phyloP scores from a whole-genome alignment of 2,113 vertebrate genomes.

The Microcebus ravelobensis region DNA sequence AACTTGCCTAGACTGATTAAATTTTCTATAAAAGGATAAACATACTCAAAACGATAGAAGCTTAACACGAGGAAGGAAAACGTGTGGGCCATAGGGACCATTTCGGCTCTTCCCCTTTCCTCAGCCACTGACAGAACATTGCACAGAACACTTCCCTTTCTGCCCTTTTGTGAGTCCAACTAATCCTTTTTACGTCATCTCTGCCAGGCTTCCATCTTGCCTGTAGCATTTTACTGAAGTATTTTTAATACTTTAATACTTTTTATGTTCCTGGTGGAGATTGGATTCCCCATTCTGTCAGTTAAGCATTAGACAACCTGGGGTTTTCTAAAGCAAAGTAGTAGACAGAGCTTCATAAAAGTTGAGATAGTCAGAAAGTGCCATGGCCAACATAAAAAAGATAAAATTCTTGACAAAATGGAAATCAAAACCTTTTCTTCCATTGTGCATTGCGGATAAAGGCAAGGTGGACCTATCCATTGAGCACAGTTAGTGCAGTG shows the following conservation, averaged over 20 bases:
- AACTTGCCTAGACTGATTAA: neutral
- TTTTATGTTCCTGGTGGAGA: neutral
- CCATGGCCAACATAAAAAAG: neutral
- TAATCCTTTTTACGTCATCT: neutral
- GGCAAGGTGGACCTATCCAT: too few relatives aligned
- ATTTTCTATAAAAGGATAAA: neutral
- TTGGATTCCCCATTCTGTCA: neutral
- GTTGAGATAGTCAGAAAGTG: neutral
- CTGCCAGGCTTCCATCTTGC: neutral
- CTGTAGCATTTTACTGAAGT: neutral
- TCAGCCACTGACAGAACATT: neutral
- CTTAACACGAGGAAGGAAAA: neutral
- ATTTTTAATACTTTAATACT: too few relatives aligned
- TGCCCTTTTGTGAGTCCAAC: neutral
- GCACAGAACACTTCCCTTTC: neutral
- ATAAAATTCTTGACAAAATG: neutral
- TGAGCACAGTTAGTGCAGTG: accelerated
- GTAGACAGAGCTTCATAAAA: neutral
- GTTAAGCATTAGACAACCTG: neutral
- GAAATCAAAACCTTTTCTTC: neutral
- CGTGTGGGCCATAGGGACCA: accelerated
- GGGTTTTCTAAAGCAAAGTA: neutral
- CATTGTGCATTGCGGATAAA: neutral
- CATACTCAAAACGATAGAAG: neutral
- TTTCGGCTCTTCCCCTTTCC: neutral